These are phyloP conservation scores for Cyanistes caeruleus DNA, from an alignment of 2,113 vertebrate genomes.

Conservation along the genomic window DNA sequence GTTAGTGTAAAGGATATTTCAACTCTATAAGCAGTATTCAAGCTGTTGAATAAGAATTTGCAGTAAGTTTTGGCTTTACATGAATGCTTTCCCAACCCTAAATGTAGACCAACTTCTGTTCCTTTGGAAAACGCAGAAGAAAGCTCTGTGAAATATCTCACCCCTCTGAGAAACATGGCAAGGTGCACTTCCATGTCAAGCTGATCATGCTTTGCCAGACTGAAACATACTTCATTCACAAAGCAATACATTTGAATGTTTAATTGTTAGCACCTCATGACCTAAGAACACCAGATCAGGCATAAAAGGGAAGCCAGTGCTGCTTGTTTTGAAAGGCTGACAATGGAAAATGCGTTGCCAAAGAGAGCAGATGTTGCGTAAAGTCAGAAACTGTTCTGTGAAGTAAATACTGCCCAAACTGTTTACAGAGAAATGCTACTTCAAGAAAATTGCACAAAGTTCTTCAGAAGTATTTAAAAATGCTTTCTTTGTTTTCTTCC, in stretches of 20 bases:
- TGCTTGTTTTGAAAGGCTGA: conserved; percentile 32
- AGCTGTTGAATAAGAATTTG: background rate
- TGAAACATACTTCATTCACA: background rate
- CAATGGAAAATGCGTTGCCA: background rate
- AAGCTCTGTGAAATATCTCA: background rate
- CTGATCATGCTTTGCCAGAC: background rate
- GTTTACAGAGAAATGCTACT: background rate
- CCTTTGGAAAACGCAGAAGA: background rate
- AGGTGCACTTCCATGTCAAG: background rate
- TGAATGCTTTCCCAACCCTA: background rate
- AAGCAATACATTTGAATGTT: background rate
- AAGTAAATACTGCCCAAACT: background rate
- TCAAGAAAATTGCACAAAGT: background rate
- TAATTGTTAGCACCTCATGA: background rate
- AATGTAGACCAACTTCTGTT: background rate
- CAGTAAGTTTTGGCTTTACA: background rate
- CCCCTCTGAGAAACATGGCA: background rate
- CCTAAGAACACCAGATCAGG: background rate
- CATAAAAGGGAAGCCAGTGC: background rate
- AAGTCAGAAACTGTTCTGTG: background rate
- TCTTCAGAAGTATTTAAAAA: background rate
- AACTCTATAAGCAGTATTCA: background rate
- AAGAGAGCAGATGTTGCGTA: background rate
- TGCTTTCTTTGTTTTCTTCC: background rate
- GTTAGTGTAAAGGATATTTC: conserved; percentile 10